Evolutionary conservation across 2,113 vertebrate species (phyloP).

Genomic region (Poeciliopsis prolifica): DNA sequence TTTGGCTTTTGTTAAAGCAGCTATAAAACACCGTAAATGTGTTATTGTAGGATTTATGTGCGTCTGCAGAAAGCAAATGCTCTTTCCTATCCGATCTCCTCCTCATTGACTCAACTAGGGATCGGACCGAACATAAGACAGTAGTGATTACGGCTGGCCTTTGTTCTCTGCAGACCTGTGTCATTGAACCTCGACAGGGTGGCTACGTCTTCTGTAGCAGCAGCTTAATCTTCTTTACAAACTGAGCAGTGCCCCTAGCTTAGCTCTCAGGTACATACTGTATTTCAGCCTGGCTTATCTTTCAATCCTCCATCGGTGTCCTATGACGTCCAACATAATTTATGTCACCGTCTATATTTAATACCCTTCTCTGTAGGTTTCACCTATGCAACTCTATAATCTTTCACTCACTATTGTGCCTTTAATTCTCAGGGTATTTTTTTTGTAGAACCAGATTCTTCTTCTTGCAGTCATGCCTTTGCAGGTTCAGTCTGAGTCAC

Average conservation of each 20-base stretch:
- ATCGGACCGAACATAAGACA: slow-evolving; percentile 1
- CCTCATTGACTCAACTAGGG: slow-evolving; percentile 16
- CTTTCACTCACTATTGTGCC: neutral
- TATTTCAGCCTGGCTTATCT: slow-evolving; percentile 61
- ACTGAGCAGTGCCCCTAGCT: slow-evolving; percentile 37
- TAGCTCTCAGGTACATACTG: slow-evolving; percentile 47
- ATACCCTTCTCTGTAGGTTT: neutral
- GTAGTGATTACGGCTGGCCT: slow-evolving; percentile 44
- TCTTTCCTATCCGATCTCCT: slow-evolving; percentile 31
- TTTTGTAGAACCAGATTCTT: slow-evolving; percentile 12
- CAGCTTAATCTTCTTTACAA: slow-evolving; percentile 44
- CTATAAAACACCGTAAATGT: no score
- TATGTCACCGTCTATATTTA: slow-evolving; percentile 3
- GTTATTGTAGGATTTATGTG: neutral
- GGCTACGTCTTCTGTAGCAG: slow-evolving; percentile 27
- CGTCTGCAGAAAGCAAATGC: slow-evolving; percentile 35
- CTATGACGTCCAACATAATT: slow-evolving; percentile 37
- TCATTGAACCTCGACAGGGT: slow-evolving; percentile 45
- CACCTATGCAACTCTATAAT: neutral
- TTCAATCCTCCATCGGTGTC: slow-evolving; percentile 48
- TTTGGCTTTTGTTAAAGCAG: no score
- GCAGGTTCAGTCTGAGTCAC: slow-evolving; percentile 34
- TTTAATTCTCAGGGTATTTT: slow-evolving; percentile 4
- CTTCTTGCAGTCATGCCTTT: slow-evolving; percentile 18
- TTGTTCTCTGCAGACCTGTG: slow-evolving; percentile 51